Evolutionary conservation across 92 coral and sea anemone genomes (phyloP), one percentile per base, ranked within the genome.

Genomic region (Umimayanthus chanpuru): DNA sequence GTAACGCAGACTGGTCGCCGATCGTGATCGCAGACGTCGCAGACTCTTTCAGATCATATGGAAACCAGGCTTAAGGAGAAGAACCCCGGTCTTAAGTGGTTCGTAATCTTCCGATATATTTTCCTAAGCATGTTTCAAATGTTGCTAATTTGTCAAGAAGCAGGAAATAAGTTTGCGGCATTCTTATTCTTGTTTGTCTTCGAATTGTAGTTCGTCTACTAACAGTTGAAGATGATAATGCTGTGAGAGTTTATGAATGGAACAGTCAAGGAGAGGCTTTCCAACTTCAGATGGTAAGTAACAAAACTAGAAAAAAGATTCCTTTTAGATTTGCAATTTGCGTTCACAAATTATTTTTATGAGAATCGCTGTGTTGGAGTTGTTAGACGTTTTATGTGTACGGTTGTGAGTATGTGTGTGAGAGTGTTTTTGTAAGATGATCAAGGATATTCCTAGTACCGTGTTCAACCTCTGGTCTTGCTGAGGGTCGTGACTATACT

Each of bases 181-280:
- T 75, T 9, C 8, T n/a, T 39, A 18, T 10, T 39, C 41, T 39
- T 39, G 16, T 38, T 75, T 39, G 28, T 75, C 25, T 75, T 39
- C 25, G 23, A 41, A 21, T 66, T 88, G 29, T 92, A 95, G 96
- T 89, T 70, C 85, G 75, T 77, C 84, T 94, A 36, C 86, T 89
- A 14, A 93, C 93, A 23, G 81, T 93, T 53, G 98, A 93, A 67
- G 74, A 68, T 47, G 66, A 20, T 9, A 82, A 71, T 71, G 81
- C 71, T 30, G 66, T 92, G 23, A 92, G 70, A 68, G 55, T 92
- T 76, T 92, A 92, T 73, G 84, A 89, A 29, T 86, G 92, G 94
- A 82, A 86, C 73, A 89, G 66, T 43, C 77, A 41, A 21, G n/a
- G 23, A 9, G 79, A 70, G 44, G 10, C 44, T 16, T 83, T 83